phyloP scores from a whole-genome alignment of 2,113 vertebrate species.

The Macrotus californicus region DNA sequence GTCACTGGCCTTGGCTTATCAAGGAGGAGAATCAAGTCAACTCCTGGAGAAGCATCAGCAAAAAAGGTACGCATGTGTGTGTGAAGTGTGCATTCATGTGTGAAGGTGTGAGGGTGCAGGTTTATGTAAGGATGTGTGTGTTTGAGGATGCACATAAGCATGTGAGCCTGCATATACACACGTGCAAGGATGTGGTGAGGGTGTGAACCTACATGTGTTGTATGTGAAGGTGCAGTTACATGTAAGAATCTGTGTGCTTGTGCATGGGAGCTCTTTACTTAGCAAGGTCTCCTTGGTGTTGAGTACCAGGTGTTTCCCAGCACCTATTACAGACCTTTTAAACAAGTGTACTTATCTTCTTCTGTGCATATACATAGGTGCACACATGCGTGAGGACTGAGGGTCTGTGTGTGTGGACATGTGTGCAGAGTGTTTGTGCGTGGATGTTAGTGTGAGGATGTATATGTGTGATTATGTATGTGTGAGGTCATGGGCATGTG shows the following conservation, averaged over 20 bases:
- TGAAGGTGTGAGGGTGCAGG: neutral
- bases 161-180: neutral
- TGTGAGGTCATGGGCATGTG: neutral
- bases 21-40: neutral
- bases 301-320: neutral
- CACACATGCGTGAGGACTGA: neutral
- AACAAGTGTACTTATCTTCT: neutral
- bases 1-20: neutral
- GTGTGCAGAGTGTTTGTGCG: neutral
- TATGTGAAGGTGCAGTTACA: neutral
- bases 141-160: neutral
- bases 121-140: neutral
- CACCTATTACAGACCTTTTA: neutral
- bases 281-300: neutral
- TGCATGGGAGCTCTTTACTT: too few relatives aligned
- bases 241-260: neutral
- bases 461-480: too few relatives aligned
- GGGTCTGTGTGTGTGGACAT: neutral
- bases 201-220: neutral
- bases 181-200: neutral
- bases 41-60: neutral
- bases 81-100: neutral
- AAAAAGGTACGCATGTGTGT: neutral
- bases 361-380: neutral
- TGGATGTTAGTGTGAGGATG: neutral